Evolutionary conservation across 2,888 invertebrate genomes (phyloP).

Genomic region (Troides oblongomaculatus): DNA sequence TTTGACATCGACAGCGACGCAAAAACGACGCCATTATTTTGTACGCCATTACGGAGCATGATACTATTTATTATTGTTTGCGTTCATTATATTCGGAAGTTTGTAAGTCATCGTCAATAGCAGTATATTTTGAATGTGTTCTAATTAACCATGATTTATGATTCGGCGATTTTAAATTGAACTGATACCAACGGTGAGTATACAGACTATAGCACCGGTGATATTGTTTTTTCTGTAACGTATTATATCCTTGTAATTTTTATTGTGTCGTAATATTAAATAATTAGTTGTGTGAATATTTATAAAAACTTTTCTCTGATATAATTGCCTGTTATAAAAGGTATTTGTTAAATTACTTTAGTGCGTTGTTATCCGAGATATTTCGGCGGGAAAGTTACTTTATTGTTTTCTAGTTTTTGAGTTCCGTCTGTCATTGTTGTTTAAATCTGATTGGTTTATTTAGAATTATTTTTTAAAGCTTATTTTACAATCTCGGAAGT

Average conservation of each 20-base stretch:
- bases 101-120: background rate
- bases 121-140: background rate
- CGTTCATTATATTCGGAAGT: background rate
- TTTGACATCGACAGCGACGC: constrained; percentile 4
- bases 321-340: background rate
- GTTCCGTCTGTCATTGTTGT: background rate
- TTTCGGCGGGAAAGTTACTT: background rate
- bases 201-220: background rate
- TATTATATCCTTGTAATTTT: no score
- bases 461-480: background rate
- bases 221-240: background rate
- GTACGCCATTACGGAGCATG: background rate
- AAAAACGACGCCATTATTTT: background rate
- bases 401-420: background rate
- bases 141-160: background rate
- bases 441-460: background rate
- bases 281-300: background rate
- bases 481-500: background rate
- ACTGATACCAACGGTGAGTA: background rate
- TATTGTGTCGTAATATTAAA: background rate
- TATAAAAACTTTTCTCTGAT: background rate
- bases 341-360: background rate
- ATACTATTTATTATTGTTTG: background rate
- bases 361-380: background rate
- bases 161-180: background rate